Percentiles rank a stretch among this genome's conserved stretches.
Evolutionary conservation across 2,113 vertebrate species (phyloP).

Genomic region (Chinchilla lanigera): DNA sequence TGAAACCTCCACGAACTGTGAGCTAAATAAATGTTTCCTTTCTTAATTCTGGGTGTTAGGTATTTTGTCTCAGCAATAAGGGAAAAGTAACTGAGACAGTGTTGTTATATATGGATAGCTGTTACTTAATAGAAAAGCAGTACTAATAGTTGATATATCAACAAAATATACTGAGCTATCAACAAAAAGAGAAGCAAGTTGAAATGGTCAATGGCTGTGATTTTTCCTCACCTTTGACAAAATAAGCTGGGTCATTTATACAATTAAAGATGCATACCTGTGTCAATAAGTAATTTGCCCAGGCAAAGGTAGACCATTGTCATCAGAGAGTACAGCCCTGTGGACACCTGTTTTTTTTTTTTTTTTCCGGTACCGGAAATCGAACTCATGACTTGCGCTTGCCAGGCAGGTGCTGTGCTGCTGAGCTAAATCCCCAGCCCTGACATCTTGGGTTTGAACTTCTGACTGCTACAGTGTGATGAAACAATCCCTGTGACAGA

Average conservation of each 20-base stretch:
- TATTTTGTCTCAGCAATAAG: no score
- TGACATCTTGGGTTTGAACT: background rate
- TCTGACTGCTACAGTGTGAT: background rate
- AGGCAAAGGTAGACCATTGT: background rate
- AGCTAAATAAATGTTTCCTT: no score
- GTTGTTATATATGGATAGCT: background rate
- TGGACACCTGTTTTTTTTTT: no score
- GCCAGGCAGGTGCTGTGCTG: no score
- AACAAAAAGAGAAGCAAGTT: background rate
- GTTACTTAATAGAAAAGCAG: background rate
- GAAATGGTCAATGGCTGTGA: background rate
- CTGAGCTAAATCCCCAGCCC: no score
- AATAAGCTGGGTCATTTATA: background rate
- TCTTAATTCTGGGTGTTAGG: no score
- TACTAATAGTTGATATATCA: background rate
- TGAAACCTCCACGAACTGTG: no score
- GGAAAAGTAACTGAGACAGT: no score
- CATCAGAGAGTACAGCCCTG: background rate
- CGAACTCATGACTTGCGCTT: no score
- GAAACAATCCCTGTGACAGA: background rate
- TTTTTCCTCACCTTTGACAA: background rate
- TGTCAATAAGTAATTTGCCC: background rate
- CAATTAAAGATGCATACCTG: background rate
- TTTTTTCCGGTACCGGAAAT: no score
- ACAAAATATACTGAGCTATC: background rate